A percentile compares a stretch with the other conserved stretches of the same genome.
Evolutionary conservation across 53 echinoderm and acorn worm species (phyloP).

Genomic region (Hippasteria phrygiana): DNA sequence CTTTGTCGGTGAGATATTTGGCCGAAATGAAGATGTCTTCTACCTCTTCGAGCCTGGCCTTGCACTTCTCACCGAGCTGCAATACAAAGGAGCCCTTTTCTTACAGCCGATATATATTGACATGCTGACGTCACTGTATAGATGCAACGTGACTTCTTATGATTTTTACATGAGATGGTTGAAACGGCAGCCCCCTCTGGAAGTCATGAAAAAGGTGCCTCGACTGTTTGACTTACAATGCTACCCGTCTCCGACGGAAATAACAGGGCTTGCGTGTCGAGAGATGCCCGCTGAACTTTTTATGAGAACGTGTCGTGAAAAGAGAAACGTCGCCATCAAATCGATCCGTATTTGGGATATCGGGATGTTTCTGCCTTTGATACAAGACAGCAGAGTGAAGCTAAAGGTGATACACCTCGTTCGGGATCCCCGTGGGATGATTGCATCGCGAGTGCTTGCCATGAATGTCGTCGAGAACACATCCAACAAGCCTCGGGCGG

Average conservation of each 20-base stretch:
- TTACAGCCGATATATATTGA: conserved; percentile 66
- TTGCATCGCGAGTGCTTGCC: conserved; percentile 74
- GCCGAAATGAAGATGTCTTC: conserved; percentile 80
- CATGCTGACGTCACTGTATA: conserved; percentile 69
- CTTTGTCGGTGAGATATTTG: conserved; percentile 84
- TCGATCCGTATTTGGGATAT: conserved; percentile 81
- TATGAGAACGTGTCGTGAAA: conserved; percentile 58
- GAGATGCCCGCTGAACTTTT: not conserved
- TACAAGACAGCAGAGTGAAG: conserved; percentile 62
- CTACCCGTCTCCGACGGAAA: not conserved
- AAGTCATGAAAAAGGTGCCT: not conserved
- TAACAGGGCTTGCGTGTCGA: not conserved
- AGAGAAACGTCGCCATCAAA: conserved; percentile 75
- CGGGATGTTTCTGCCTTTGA: conserved; percentile 69
- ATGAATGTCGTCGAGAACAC: conserved; percentile 21
- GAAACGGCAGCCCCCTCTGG: not conserved
- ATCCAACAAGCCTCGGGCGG: not conserved
- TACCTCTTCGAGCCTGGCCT: conserved; percentile 94
- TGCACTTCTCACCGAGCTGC: not conserved
- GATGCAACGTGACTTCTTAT: conserved; percentile 70
- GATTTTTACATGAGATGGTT: conserved; percentile 69
- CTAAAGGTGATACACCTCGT: conserved; percentile 90
- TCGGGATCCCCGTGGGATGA: conserved; percentile 92
- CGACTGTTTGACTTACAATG: not conserved
- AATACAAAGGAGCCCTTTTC: not conserved